Conservation (phyloP, 2,888 invertebrate genomes). For the Prosapia bicincta region DNA sequence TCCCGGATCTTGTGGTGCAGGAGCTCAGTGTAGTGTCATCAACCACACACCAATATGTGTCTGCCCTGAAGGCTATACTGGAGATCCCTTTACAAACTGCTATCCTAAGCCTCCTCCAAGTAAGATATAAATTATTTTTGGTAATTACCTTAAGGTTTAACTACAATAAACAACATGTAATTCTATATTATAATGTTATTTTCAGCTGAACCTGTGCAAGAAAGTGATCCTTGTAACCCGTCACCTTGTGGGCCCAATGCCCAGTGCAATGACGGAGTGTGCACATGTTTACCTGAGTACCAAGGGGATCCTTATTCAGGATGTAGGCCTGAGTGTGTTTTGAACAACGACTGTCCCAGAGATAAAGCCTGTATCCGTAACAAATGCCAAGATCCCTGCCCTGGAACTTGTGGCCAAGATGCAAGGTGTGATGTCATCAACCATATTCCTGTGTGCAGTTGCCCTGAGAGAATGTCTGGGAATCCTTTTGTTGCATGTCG, state of each 20-base stretch:
- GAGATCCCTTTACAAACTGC: slow-evolving; percentile 70
- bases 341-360: slow-evolving; percentile 58
- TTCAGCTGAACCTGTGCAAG: slow-evolving; percentile 29
- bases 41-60: slow-evolving; percentile 76
- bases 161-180: too few species aligned
- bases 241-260: slow-evolving; percentile 70
- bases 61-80: slow-evolving; percentile 69
- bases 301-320: slow-evolving; percentile 74
- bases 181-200: too few species aligned
- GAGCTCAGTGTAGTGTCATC: slow-evolving; percentile 69
- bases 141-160: too few species aligned
- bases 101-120: slow-evolving; percentile 52
- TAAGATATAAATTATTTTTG: slow-evolving; percentile 29
- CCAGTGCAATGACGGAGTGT: slow-evolving; percentile 58
- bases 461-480: slow-evolving; percentile 61
- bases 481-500: slow-evolving; percentile 53
- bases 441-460: slow-evolving; percentile 52
- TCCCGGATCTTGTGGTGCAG: slow-evolving; percentile 63
- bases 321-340: slow-evolving; percentile 65
- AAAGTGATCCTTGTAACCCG: slow-evolving; percentile 57
- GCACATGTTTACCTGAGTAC: slow-evolving; percentile 68
- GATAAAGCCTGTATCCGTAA: slow-evolving; percentile 60
- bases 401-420: slow-evolving; percentile 63
- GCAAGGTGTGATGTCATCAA: slow-evolving; percentile 62
- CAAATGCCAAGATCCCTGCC: slow-evolving; percentile 64